Base-by-base conservation (phyloP, 1,140 invertebrate genomes). In the Elymnias hypermnestra region DNA sequence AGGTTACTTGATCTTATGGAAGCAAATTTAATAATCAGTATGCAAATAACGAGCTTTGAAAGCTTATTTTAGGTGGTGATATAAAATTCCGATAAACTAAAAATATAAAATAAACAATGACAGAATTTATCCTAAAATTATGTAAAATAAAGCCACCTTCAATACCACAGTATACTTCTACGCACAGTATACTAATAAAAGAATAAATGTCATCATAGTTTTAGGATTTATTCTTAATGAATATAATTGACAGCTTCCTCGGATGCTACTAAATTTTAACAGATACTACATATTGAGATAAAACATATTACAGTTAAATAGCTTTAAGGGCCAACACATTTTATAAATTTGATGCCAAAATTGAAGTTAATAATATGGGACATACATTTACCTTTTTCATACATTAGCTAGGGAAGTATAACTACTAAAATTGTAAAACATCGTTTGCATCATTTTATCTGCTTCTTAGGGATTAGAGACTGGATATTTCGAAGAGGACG, bases 401-500 rank as follows among this genome's bases (percentile, higher is more conserved):
- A 33, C 29, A 14, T 2, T 5, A 22, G 5, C 25, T 26, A 26
- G 7, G n/a, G 3, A 26, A 7, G 8, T 1, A 26, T 26, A 1
- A 33, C 8, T 15, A 33, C 5, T 15, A 0, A 50, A 42, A 46
- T 47, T 54, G 57, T 57, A 56, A 33, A 57, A 64, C 58, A 67
- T 67, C 65, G 63, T 65, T 52, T 76, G 72, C 68, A 73, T 72
- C 63, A 65, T 72, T 42, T 29, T 57, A 62, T 72, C 74, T 75
- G 62, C 49, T 76, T 59, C 64, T 62, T 73, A 84, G 77, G 78
- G 77, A 22, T 75, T 79, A 81, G 78, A 86, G 52, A 83, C 76
- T 63, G 85, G 85, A 64, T 86, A 85, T 83, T 84, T 65, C 56
- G 78, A 85, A 56, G 73, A 87, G 4, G 70, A 77, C 26, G 78